phyloP scores from a whole-genome alignment of 2,113 vertebrate species.

The Leptobrachium ailaonicum region DNA sequence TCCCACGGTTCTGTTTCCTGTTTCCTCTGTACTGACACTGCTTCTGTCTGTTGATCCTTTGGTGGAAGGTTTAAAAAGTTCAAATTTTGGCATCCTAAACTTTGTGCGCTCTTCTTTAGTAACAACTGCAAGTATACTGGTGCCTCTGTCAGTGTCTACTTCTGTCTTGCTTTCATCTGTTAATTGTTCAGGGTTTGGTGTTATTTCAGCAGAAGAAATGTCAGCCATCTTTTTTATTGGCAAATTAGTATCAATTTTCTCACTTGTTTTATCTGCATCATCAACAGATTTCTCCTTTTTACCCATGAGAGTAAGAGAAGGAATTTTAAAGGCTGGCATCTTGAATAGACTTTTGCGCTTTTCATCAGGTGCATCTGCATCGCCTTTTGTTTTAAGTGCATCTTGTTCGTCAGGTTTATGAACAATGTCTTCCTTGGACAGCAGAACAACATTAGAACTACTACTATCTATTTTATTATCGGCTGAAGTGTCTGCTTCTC shows the following conservation, averaged over 20 bases:
- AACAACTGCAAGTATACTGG: constrained; percentile 11
- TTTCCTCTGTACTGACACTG: constrained; percentile 44
- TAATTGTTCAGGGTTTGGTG: background rate
- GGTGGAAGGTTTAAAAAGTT: constrained; percentile 18
- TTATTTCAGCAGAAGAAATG: constrained; percentile 2
- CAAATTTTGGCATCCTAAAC: constrained; percentile 23
- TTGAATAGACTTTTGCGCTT: constrained; percentile 60
- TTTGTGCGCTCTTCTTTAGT: constrained; percentile 4
- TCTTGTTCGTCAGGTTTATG: background rate
- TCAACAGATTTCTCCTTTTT: background rate
- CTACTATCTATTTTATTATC: background rate
- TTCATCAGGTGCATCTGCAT: constrained; percentile 17
- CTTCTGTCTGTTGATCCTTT: constrained; percentile 51
- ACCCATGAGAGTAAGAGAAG: constrained; percentile 52
- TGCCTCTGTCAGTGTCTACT: background rate
- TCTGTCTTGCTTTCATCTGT: constrained; percentile 6
- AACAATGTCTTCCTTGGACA: constrained; percentile 60
- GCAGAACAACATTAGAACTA: constrained; percentile 34
- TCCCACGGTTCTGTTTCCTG: constrained; percentile 25
- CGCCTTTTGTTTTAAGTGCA: background rate
- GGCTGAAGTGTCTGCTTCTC: constrained; percentile 3
- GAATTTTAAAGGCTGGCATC: constrained; percentile 61
- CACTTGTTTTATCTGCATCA: background rate
- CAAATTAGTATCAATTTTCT: background rate
- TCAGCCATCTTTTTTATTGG: background rate